Evolutionary conservation across 2,888 invertebrate genomes (phyloP).

Genomic region (Oscheius myriophilus): DNA sequence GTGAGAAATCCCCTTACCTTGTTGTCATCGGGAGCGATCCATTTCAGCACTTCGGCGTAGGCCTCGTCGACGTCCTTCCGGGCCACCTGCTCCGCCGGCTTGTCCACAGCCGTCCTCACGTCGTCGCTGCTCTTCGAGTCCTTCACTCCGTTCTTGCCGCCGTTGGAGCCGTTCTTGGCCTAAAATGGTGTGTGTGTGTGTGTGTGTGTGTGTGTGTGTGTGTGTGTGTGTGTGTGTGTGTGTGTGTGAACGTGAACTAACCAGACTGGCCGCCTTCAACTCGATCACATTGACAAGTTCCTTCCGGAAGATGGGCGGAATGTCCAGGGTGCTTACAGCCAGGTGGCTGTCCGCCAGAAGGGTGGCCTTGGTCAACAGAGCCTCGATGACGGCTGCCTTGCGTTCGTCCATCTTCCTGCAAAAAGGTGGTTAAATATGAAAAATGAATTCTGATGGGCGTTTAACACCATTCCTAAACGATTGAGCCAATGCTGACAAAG

Average conservation of each 20-base stretch:
- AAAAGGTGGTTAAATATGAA: not conserved
- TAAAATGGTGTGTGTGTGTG: too few relatives aligned
- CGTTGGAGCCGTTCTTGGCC: slow-evolving; percentile 2
- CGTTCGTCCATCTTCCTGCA: slow-evolving; percentile 27
- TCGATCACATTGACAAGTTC: slow-evolving; percentile 12
- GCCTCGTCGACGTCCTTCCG: slow-evolving; percentile 20
- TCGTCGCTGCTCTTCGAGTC: not conserved
- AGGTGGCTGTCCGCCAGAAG: slow-evolving; percentile 39
- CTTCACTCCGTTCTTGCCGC: slow-evolving; percentile 7
- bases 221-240: too few relatives aligned
- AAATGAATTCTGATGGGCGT: too few relatives aligned
- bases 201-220: too few relatives aligned
- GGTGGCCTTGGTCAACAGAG: slow-evolving; percentile 45
- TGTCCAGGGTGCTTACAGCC: slow-evolving; percentile 29
- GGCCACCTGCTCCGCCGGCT: slow-evolving; percentile 1
- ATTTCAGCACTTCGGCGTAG: slow-evolving; percentile 78
- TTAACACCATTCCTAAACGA: too few relatives aligned
- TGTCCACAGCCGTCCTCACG: not conserved
- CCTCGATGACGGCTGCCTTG: slow-evolving; percentile 75
- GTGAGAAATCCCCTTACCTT: slow-evolving; percentile 76
- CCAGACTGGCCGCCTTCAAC: slow-evolving; percentile 10
- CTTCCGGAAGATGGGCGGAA: slow-evolving; percentile 26
- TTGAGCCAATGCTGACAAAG: too few relatives aligned
- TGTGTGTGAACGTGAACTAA: too few relatives aligned
- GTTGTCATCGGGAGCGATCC: slow-evolving; percentile 82